These are phyloP conservation scores for Saccostrea echinata DNA, from an alignment of 1,140 invertebrate genomes.

Conservation along the genomic window DNA sequence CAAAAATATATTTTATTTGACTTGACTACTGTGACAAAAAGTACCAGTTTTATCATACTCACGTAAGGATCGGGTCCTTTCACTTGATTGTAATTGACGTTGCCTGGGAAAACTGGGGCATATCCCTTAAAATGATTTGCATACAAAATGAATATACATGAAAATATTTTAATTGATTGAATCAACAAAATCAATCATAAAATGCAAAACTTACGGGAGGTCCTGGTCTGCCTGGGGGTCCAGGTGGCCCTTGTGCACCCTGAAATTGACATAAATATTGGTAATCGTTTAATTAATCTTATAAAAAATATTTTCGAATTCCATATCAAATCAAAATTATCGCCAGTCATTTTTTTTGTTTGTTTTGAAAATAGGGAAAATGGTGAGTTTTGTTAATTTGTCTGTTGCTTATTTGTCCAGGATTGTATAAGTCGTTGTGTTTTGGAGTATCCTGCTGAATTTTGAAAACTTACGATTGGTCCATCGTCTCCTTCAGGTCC, in stretches of 20 bases:
- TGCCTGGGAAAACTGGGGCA: neutral
- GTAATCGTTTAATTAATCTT: too few relatives aligned
- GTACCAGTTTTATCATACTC: neutral
- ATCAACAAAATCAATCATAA: neutral
- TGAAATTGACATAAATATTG: constrained; percentile 37
- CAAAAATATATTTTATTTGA: neutral
- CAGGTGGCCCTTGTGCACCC: constrained; percentile 69
- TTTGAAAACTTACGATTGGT: constrained; percentile 64
- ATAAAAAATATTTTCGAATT: too few relatives aligned
- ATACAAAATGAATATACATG: too few relatives aligned
- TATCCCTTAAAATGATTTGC: neutral
- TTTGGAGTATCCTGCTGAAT: too few relatives aligned
- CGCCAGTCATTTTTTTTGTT: too few relatives aligned
- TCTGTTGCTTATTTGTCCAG: too few relatives aligned
- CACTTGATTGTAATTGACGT: neutral
- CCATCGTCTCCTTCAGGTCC: constrained; percentile 75
- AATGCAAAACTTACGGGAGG: constrained; percentile 63
- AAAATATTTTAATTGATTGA: neutral
- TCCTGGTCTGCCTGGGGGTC: constrained; percentile 71
- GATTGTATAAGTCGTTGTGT: too few relatives aligned
- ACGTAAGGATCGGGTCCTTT: constrained; percentile 9
- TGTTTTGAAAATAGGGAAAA: too few relatives aligned
- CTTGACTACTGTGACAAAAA: neutral
- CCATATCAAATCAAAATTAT: too few relatives aligned
- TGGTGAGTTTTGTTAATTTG: too few relatives aligned